Conservation (phyloP, 2,113 vertebrate species). For the Xerus inauris region DNA sequence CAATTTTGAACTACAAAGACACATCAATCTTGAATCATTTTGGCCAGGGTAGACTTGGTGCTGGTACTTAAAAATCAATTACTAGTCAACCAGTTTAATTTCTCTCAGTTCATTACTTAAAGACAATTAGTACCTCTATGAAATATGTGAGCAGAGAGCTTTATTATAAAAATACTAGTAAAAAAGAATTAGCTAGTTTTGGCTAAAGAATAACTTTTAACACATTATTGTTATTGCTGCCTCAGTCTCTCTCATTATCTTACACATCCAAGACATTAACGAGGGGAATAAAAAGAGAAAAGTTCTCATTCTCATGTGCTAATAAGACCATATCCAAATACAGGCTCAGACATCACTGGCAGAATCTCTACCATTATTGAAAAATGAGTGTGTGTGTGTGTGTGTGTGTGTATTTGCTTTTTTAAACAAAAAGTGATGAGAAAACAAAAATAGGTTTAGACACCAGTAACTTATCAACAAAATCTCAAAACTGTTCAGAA, state of each 20-base stretch:
- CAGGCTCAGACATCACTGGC: not conserved
- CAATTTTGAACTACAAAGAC: not conserved
- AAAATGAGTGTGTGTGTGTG: constrained; percentile 26
- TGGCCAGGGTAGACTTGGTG: not conserved
- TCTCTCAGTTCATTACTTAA: not conserved
- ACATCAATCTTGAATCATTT: not conserved
- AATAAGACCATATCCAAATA: not conserved
- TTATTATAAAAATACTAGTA: constrained; percentile 5
- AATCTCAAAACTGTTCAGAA: not conserved
- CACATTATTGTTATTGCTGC: not conserved
- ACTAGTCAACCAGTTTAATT: not conserved
- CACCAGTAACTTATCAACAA: constrained; percentile 21
- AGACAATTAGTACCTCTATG: not conserved
- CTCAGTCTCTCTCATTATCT: not conserved
- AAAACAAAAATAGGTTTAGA: constrained; percentile 34
- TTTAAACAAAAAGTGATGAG: not conserved
- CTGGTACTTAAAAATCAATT: not conserved
- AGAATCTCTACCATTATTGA: not conserved
- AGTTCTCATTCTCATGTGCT: not conserved
- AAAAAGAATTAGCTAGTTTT: not conserved
- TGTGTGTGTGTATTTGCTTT: not conserved
- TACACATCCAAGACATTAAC: not conserved
- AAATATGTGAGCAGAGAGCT: constrained; percentile 15
- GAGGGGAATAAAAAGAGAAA: not conserved
- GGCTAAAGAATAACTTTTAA: not conserved